Percentiles rank a stretch among this genome's conserved stretches.
Conservation (phyloP, 64 coral and sea anemone species). For the Porites lutea region DNA sequence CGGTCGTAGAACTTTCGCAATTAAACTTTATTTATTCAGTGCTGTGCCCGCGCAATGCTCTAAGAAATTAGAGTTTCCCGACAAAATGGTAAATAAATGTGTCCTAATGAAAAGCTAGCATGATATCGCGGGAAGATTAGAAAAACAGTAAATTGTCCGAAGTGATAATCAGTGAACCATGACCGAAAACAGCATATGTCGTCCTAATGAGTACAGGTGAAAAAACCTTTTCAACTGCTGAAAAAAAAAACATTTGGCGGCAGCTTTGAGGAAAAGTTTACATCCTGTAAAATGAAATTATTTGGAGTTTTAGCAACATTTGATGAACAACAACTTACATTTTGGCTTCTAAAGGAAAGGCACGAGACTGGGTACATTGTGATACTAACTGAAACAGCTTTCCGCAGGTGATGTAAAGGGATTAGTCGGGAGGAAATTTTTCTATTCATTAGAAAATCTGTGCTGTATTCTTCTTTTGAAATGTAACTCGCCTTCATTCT, state of each 20-base stretch:
- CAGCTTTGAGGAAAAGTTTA: slow-evolving; percentile 16
- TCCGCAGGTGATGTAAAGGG: slow-evolving; percentile 66
- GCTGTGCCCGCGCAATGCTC: slow-evolving; percentile 57
- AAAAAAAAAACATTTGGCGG: slow-evolving; percentile 38
- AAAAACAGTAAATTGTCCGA: slow-evolving; percentile 91
- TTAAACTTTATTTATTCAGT: slow-evolving; percentile 87
- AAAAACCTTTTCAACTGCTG: slow-evolving; percentile 35
- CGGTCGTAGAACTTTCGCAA: slow-evolving; percentile 77
- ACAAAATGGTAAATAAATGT: slow-evolving; percentile 82
- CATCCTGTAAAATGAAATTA: background rate
- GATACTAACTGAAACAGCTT: background rate
- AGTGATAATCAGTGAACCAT: slow-evolving; percentile 72
- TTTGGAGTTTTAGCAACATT: background rate
- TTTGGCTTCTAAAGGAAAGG: slow-evolving; percentile 9
- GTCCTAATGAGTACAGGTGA: slow-evolving; percentile 69
- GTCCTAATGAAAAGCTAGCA: slow-evolving; percentile 90
- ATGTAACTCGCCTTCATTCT: slow-evolving; percentile 71
- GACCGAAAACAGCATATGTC: slow-evolving; percentile 69
- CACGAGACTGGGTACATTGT: background rate
- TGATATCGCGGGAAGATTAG: slow-evolving; percentile 77
- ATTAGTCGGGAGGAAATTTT: slow-evolving; percentile 67
- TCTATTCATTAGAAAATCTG: slow-evolving; percentile 63
- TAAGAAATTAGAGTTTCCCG: slow-evolving; percentile 78
- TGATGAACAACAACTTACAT: background rate
- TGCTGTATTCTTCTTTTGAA: slow-evolving; percentile 82